Evolutionary conservation across 2,113 vertebrate species (phyloP).

Genomic region (Brachyhypopomus gauderio): DNA sequence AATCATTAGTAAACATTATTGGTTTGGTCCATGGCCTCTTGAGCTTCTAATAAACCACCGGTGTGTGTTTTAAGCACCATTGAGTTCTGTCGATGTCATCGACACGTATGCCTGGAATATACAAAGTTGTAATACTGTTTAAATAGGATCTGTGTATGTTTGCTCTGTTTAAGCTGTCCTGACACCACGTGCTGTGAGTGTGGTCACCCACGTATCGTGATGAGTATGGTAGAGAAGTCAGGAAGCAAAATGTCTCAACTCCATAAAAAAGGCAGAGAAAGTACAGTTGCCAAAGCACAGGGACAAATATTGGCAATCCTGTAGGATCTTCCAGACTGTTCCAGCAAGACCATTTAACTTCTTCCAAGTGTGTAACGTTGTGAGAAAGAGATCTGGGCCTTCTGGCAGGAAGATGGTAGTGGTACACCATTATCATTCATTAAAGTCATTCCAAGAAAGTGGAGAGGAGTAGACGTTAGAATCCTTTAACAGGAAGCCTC

Average conservation of each 20-base stretch:
- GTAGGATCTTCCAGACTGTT: not conserved
- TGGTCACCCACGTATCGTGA: not conserved
- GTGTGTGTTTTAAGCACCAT: constrained; percentile 33
- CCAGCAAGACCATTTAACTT: not conserved
- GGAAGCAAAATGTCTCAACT: constrained; percentile 18
- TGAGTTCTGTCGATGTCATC: constrained; percentile 20
- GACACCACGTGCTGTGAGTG: not conserved
- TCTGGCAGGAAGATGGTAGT: not conserved
- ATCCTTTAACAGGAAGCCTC: constrained; percentile 18
- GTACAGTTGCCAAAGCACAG: not conserved
- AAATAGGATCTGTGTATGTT: constrained; percentile 7
- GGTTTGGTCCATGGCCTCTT: constrained; percentile 48
- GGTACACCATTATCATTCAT: constrained; percentile 8
- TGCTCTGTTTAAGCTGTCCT: not conserved
- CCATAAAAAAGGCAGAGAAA: constrained; percentile 4
- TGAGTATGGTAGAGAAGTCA: not conserved
- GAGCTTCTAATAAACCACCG: constrained; percentile 17
- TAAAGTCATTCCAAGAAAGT: constrained; percentile 19
- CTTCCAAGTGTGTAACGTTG: not conserved
- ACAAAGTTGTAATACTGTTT: constrained; percentile 48
- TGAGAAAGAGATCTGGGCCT: not conserved
- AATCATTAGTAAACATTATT: constrained; percentile 34
- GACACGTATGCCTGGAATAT: constrained; percentile 18
- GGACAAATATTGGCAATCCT: not conserved
- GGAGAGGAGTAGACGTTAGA: constrained; percentile 22